phyloP scores from a whole-genome alignment of 1,140 invertebrate genomes.

The Tenebrio molitor region DNA sequence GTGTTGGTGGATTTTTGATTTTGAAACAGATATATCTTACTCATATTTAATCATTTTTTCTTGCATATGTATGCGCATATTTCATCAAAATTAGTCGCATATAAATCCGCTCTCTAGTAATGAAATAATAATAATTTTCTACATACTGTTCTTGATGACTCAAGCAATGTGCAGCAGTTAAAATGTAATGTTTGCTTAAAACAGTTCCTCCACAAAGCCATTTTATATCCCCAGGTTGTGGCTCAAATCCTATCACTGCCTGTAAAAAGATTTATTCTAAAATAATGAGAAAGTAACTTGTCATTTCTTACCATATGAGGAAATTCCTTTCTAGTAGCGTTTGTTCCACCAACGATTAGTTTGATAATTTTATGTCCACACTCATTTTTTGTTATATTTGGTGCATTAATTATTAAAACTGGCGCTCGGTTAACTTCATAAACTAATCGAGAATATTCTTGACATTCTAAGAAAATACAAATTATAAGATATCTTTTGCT shows the following conservation, averaged over 20 bases:
- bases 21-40: no score
- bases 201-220: conserved; percentile 78
- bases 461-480: conserved; percentile 50
- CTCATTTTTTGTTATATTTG: conserved; percentile 46
- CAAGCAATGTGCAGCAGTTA: conserved; percentile 82
- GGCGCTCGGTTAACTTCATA: conserved; percentile 47
- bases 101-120: no score
- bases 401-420: conserved; percentile 45
- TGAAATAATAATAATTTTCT: no score
- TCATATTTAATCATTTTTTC: no score
- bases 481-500: not conserved
- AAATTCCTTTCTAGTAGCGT: conserved; percentile 55
- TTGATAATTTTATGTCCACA: conserved; percentile 55
- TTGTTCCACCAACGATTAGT: conserved; percentile 57
- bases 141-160: conserved; percentile 22
- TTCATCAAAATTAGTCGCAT: no score
- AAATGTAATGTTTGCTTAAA: conserved; percentile 75
- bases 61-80: no score
- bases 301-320: conserved; percentile 59
- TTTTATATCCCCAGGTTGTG: conserved; percentile 5
- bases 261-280: no score
- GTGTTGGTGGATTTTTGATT: no score
- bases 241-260: conserved; percentile 59
- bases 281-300: not conserved
- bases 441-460: conserved; percentile 54